phyloP scores from a whole-genome alignment of 2,888 invertebrate genomes.

The Mesochorus sp. region DNA sequence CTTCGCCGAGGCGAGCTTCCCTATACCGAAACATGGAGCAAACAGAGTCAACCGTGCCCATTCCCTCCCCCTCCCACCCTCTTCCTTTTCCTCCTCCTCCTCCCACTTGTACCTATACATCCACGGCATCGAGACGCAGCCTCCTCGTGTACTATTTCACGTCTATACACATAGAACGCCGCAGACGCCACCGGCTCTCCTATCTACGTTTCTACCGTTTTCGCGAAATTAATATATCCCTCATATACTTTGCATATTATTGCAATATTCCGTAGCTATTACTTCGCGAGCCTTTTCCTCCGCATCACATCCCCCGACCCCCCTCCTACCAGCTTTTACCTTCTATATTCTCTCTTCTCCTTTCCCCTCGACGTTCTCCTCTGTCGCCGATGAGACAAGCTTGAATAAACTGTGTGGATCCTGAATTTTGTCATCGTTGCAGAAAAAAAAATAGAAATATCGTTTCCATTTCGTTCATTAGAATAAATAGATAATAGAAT shows the following conservation, averaged over 20 bases:
- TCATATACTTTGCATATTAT: slow-evolving; percentile 82
- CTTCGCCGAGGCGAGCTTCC: slow-evolving; percentile 63
- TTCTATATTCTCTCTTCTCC: slow-evolving; percentile 57
- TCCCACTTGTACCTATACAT: too few relatives aligned
- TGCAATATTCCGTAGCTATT: slow-evolving; percentile 81
- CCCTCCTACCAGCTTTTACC: too few relatives aligned
- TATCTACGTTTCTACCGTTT: slow-evolving; percentile 79
- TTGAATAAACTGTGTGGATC: slow-evolving; percentile 14
- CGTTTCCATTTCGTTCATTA: too few relatives aligned
- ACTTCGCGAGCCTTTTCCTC: slow-evolving; percentile 76
- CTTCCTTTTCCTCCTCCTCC: too few relatives aligned
- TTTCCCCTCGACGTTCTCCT: slow-evolving; percentile 29
- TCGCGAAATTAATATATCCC: slow-evolving; percentile 82
- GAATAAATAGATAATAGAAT: too few relatives aligned
- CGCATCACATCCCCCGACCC: slow-evolving; percentile 37
- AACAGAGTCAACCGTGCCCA: slow-evolving; percentile 44
- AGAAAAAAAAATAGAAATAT: too few relatives aligned
- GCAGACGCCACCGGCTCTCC: slow-evolving; percentile 58
- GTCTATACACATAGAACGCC: background rate
- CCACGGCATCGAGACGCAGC: slow-evolving; percentile 20
- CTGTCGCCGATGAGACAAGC: slow-evolving; percentile 27
- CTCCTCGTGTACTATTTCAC: background rate
- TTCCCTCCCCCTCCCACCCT: too few relatives aligned
- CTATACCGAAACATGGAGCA: slow-evolving; percentile 40
- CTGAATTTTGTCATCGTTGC: too few relatives aligned